Conservation (phyloP, 2,113 vertebrate species). For the Australoheros scitulus region DNA sequence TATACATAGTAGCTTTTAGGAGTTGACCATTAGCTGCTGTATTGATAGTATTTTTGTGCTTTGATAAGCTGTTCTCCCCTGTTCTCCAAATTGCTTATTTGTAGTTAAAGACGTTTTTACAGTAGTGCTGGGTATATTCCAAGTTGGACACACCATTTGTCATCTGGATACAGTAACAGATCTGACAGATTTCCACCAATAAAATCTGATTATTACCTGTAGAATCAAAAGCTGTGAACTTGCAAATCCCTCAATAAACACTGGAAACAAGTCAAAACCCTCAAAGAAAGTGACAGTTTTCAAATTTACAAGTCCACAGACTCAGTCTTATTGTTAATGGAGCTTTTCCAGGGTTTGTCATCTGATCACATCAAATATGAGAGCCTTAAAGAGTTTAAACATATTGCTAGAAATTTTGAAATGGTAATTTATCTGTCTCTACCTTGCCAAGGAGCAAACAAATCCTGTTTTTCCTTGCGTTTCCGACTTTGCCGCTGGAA, state of each 20-base stretch:
- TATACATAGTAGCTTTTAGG: background rate
- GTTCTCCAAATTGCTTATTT: background rate
- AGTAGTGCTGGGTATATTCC: background rate
- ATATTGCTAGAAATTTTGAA: background rate
- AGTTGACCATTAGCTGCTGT: background rate
- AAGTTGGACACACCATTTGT: background rate
- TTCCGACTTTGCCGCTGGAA: background rate
- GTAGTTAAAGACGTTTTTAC: background rate
- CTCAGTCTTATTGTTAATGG: background rate
- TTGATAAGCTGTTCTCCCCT: background rate
- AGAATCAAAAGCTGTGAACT: conserved; percentile 13
- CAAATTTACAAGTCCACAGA: background rate
- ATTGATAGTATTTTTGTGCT: conserved; percentile 1
- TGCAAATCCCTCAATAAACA: conserved; percentile 6
- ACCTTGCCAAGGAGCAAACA: background rate
- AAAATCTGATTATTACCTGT: conserved; percentile 9
- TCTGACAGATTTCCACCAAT: background rate
- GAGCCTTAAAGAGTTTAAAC: background rate
- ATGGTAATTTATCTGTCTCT: background rate
- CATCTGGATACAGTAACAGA: conserved; percentile 2
- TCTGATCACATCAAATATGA: conserved; percentile 14
- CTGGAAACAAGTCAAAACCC: background rate
- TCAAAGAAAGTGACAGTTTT: conserved; percentile 23
- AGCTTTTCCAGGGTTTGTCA: background rate
- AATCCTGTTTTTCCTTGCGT: background rate